A percentile compares a stretch with the other conserved stretches of the same genome.
Conservation (phyloP, 1,140 invertebrate species). For the Diploscapter pachys region DNA sequence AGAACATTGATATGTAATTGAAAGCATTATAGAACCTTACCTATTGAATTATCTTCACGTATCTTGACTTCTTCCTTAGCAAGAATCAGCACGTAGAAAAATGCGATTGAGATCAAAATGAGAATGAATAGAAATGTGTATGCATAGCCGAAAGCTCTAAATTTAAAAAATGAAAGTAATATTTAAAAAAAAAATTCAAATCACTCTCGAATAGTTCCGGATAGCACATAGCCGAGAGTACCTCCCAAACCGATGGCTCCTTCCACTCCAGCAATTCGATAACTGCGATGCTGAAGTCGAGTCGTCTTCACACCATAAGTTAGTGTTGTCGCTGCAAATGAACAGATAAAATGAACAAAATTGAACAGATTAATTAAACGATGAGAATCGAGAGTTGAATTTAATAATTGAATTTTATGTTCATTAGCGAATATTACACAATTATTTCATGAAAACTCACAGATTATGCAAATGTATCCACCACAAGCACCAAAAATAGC, state of each 20-base stretch:
- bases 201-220: conserved; percentile 33
- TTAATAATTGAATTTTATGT: too few species aligned
- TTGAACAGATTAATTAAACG: too few species aligned
- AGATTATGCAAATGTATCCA: conserved; percentile 48
- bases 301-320: conserved; percentile 32
- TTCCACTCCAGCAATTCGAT: conserved; percentile 33
- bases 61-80: not conserved
- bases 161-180: too few species aligned
- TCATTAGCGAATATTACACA: too few species aligned
- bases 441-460: conserved; percentile 14
- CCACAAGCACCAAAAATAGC: conserved; percentile 47
- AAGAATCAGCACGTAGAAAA: conserved; percentile 20
- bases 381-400: too few species aligned
- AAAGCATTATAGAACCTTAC: not conserved
- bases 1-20: not conserved
- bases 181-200: not conserved
- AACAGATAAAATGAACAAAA: conserved; percentile 9
- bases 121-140: conserved; percentile 27
- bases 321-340: conserved; percentile 29
- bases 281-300: conserved; percentile 23
- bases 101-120: conserved; percentile 14
- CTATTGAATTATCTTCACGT: not conserved
- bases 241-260: conserved; percentile 36
- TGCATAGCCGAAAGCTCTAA: conserved; percentile 31
- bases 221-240: conserved; percentile 31